These are phyloP conservation scores for Acleris laterana DNA, from an alignment of 2,888 invertebrate genomes.

Conservation along the genomic window DNA sequence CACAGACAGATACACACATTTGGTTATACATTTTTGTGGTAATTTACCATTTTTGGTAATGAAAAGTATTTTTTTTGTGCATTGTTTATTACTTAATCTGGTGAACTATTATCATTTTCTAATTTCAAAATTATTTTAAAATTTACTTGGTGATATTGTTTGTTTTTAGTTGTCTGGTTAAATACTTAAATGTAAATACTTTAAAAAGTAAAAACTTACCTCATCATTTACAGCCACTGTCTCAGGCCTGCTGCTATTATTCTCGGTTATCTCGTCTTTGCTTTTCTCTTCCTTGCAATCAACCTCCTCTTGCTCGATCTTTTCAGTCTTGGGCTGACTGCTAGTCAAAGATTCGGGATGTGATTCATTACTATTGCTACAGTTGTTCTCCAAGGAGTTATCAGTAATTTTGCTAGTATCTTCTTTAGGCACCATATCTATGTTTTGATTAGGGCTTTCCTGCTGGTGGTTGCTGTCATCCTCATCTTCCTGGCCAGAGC, in stretches of 20 bases:
- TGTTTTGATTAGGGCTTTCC: constrained; percentile 35
- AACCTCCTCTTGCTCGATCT: constrained; percentile 41
- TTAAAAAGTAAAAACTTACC: not conserved
- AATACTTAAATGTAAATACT: not conserved
- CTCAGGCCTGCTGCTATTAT: constrained; percentile 8
- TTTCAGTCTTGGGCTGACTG: constrained; percentile 47
- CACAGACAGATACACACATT: too few species aligned
- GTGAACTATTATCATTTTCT: too few species aligned
- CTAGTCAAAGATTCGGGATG: constrained; percentile 47
- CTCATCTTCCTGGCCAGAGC: constrained; percentile 42
- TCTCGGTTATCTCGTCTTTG: constrained; percentile 34
- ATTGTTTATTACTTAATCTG: too few species aligned
- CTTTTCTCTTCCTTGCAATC: constrained; percentile 43
- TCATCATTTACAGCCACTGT: constrained; percentile 9
- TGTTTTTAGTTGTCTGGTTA: too few species aligned
- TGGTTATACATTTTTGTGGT: too few species aligned
- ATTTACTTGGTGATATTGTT: too few species aligned
- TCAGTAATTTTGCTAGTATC: constrained; percentile 44
- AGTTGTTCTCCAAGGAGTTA: constrained; percentile 45
- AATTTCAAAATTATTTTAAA: too few species aligned
- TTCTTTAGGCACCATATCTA: constrained; percentile 39
- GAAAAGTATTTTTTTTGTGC: too few species aligned
- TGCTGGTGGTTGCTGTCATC: constrained; percentile 39
- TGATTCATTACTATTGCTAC: constrained; percentile 55
- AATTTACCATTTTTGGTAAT: too few species aligned